A percentile compares a stretch with the other conserved stretches of the same genome.
These are phyloP conservation scores for Lutraria lutraria DNA, from an alignment of 2,888 invertebrate species.

Conservation along the genomic window DNA sequence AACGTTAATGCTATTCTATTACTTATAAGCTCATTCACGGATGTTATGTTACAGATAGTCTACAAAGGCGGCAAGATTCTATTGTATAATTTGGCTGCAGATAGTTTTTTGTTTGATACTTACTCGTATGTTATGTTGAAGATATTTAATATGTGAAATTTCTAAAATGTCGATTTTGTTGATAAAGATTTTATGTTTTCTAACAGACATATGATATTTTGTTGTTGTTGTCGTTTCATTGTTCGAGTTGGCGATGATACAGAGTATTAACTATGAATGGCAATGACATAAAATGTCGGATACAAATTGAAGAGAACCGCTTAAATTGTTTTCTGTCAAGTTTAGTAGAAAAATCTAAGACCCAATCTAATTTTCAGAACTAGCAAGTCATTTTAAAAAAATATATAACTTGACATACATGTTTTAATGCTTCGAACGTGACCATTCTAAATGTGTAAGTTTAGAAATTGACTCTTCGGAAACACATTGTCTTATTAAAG, in stretches of 20 bases:
- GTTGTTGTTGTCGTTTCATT: not conserved
- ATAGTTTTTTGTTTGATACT: not conserved
- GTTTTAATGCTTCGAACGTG: too few relatives aligned
- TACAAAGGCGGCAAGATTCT: not conserved
- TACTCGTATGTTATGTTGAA: not conserved
- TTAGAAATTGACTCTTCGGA: too few relatives aligned
- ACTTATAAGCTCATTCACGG: not conserved
- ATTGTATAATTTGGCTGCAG: not conserved
- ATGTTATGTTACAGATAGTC: not conserved
- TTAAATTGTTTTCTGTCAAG: too few relatives aligned
- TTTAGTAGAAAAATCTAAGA: too few relatives aligned
- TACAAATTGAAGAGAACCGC: not conserved
- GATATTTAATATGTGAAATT: slow-evolving; percentile 38
- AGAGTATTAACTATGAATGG: not conserved
- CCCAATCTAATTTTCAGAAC: too few relatives aligned
- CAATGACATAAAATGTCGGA: not conserved
- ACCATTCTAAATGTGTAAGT: too few relatives aligned
- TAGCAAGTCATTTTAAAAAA: too few relatives aligned
- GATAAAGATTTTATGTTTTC: slow-evolving; percentile 45
- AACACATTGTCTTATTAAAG: too few relatives aligned
- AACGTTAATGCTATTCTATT: not conserved
- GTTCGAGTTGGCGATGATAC: not conserved
- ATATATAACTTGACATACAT: too few relatives aligned
- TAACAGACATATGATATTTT: slow-evolving; percentile 29
- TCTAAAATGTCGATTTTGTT: slow-evolving; percentile 44